These are phyloP conservation scores for Autographa pulchrina DNA, from an alignment of 2,888 invertebrate genomes.

Conservation along the genomic window DNA sequence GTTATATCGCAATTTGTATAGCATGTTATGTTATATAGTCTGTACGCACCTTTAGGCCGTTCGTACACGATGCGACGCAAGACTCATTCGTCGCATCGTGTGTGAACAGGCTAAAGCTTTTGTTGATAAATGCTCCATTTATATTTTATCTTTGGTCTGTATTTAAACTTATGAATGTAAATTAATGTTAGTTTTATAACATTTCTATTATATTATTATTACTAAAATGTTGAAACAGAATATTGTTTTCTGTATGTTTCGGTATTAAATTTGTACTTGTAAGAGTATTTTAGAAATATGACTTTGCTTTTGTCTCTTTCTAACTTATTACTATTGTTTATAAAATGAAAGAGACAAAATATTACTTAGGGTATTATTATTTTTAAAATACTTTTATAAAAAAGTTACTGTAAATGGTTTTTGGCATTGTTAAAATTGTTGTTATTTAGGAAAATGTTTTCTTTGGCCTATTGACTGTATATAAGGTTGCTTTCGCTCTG, in stretches of 20 bases:
- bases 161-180: slow-evolving; percentile 10
- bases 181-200: slow-evolving; percentile 31
- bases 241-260: not conserved
- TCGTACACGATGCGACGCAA: no score
- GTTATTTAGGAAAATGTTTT: not conserved
- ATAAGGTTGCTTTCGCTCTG: not conserved
- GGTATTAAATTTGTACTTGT: not conserved
- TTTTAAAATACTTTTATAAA: not conserved
- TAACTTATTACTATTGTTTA: no score
- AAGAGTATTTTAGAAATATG: not conserved
- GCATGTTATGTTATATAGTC: no score
- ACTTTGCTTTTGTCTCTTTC: no score
- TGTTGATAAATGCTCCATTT: no score
- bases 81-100: no score
- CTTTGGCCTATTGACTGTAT: not conserved
- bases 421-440: not conserved
- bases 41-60: no score
- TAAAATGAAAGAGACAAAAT: no score
- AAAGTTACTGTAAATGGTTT: not conserved
- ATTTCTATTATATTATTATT: not conserved
- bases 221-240: not conserved
- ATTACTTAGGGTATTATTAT: not conserved
- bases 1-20: no score
- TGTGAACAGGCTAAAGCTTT: no score
- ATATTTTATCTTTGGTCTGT: no score